Evolutionary conservation across 2,888 invertebrate species (phyloP), one percentile per base, ranked within the genome.

Genomic region (Ernsta delagoae): DNA sequence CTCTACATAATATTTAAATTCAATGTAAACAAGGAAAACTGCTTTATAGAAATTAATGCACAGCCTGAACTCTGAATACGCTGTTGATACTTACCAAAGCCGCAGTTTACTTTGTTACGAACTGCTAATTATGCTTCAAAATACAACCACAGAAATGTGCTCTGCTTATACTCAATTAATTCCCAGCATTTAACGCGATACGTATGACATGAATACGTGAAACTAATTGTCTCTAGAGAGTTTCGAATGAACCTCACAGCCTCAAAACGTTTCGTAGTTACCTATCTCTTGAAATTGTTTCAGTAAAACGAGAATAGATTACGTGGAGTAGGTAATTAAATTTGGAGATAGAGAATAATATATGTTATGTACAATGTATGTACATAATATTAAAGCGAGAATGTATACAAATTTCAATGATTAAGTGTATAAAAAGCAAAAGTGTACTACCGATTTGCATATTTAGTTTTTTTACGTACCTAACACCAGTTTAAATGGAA

Each of bases 171-270:
- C 31, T 41, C 8, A 59, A 65, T 59, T 65, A 65, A 65, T 59
- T 65, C 4, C 50, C 16, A 50, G 16, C 50, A 50, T 50, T 50
- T 50, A 50, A 12, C 8, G 50, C 4, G 50, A 50, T 50, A 50
- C 24, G 24, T 24, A 12, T 50, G 50, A 6, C 24, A n/a, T n/a
- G 5, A 59, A 59, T 53, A 65, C 41, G 50, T 57, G 53, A 36
- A 65, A 65, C 59, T 65, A 65, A 75, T 75, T 74, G 74, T 73
- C 70, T 60, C 45, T 80, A 79, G 80, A 75, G 78, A 81, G 77
- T 76, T 80, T 76, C 65, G 65, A 79, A 79, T 70, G 73, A 78
- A 69, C 74, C 24, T 24, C 24, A 24, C 24, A 1, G 24, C 24
- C 48, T 16, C 68, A 59, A 50, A 16, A 5, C 39, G 16, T 48